Percentiles rank a stretch among this genome's conserved stretches.
phyloP scores from a whole-genome alignment of 2,888 invertebrate species.

The Tachina fera region DNA sequence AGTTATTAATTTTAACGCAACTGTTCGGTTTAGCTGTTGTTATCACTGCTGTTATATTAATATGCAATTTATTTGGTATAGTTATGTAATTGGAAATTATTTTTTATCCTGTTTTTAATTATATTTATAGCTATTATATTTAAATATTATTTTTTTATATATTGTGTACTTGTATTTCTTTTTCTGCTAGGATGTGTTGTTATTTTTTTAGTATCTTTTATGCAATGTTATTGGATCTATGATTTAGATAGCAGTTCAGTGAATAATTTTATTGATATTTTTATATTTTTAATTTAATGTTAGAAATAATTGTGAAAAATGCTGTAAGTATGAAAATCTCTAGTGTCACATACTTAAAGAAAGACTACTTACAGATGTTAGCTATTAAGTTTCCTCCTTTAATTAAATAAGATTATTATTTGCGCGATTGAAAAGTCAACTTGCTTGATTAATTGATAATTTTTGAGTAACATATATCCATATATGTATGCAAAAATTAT shows the following conservation, averaged over 20 bases:
- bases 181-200: slow-evolving; percentile 29
- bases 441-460: no score
- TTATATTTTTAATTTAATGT: no score
- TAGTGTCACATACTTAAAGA: no score
- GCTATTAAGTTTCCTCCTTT: no score
- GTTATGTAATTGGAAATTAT: slow-evolving; percentile 22
- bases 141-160: slow-evolving; percentile 12
- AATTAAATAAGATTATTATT: no score
- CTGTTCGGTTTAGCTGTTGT: slow-evolving; percentile 2
- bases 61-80: slow-evolving; percentile 30
- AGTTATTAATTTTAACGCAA: neutral
- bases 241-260: slow-evolving; percentile 31
- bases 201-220: slow-evolving; percentile 25
- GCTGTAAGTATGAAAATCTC: no score
- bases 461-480: no score
- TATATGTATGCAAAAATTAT: no score
- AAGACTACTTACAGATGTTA: no score
- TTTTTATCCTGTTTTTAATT: slow-evolving; percentile 20
- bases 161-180: neutral
- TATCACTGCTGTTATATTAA: slow-evolving; percentile 41
- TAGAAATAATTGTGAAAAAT: no score
- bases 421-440: no score
- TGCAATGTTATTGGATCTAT: neutral
- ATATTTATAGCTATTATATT: slow-evolving; percentile 14
- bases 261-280: no score